Conservation (phyloP, 2,797 vertebrate genomes). For the Perdix hodgsoniae region DNA sequence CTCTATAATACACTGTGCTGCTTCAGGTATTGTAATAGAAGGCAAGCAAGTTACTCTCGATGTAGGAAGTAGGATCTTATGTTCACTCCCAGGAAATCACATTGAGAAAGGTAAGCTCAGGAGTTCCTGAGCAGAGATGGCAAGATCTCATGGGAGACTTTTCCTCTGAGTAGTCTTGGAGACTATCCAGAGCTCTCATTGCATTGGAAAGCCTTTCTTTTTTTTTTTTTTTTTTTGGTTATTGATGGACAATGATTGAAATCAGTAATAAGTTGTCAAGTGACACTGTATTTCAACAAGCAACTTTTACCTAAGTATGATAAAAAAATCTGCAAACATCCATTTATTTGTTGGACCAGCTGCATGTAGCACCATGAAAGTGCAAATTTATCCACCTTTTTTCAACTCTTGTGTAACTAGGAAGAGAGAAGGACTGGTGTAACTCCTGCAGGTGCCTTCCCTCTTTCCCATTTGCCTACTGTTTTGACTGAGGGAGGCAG, state of each 20-base stretch:
- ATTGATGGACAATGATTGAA: not conserved
- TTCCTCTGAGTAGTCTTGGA: not conserved
- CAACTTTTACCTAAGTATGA: not conserved
- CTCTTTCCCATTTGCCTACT: not conserved
- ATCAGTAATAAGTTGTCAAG: not conserved
- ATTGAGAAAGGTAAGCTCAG: not conserved
- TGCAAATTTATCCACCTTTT: accelerated
- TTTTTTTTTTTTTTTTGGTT: not conserved
- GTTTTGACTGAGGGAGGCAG: not conserved
- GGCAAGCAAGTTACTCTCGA: not conserved
- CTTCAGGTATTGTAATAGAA: not conserved
- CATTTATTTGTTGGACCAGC: not conserved
- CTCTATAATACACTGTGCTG: not conserved
- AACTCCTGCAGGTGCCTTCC: not conserved
- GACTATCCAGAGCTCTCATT: not conserved
- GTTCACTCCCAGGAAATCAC: not conserved
- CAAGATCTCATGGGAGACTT: not conserved
- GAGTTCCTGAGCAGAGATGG: not conserved
- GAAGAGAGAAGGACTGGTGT: not conserved
- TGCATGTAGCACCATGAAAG: not conserved
- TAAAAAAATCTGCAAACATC: not conserved
- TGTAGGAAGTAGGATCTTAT: accelerated
- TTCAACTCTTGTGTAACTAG: not conserved
- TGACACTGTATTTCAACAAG: not conserved
- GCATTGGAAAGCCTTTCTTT: not conserved